Base-by-base conservation (phyloP, 1,140 invertebrate species). In the Brachionus paranguensis region DNA sequence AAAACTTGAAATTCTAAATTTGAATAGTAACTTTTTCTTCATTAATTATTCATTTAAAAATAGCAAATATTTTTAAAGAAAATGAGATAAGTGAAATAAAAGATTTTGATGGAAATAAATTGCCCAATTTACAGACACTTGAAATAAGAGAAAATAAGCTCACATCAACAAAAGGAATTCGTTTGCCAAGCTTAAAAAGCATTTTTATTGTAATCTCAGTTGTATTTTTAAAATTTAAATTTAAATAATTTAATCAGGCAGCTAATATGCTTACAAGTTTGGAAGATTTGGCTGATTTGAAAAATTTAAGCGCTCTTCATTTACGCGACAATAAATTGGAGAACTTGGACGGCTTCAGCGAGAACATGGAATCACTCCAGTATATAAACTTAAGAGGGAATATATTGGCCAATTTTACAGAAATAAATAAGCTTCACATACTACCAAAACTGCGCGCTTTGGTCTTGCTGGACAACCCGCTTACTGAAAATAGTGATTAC, bases 311-410 rank as follows among this genome's bases (percentile, higher is more conserved):
- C 11, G 89, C 88, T 8, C 78, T 89, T 60, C 89, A 89, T 85
- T 86, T 89, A 27, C 81, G 89, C 79, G 89, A 89, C 33, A 89
- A 89, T 76, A 88, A 89, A 84, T 70, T 89, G 7, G 86, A 87
- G 72, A 86, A 85, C 41, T 85, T 89, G 2, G 88, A 89, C 83
- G 89, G 89, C 8, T 89, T 89, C 83, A 84, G 86, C 17, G 88
- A 89, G 29, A 85, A 87, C 1, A 85, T 87, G 20, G 86, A 86
- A 70, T 85, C 86, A 41, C 85, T 89, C 43, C 89, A 89, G 65
- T 89, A 89, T 84, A 86, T 89, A 11, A 89, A 89, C 79, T 78
- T 89, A 41, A 88, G 89, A 84, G 87, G 88, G 43, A 89, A 89
- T 84, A 86, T 86, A 85, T 83, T 89, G 8, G 84, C 86, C 11